A percentile compares a stretch with the other conserved stretches of the same genome.
Evolutionary conservation across 2,113 vertebrate genomes (phyloP).

Genomic region (Erythrocebus patas): DNA sequence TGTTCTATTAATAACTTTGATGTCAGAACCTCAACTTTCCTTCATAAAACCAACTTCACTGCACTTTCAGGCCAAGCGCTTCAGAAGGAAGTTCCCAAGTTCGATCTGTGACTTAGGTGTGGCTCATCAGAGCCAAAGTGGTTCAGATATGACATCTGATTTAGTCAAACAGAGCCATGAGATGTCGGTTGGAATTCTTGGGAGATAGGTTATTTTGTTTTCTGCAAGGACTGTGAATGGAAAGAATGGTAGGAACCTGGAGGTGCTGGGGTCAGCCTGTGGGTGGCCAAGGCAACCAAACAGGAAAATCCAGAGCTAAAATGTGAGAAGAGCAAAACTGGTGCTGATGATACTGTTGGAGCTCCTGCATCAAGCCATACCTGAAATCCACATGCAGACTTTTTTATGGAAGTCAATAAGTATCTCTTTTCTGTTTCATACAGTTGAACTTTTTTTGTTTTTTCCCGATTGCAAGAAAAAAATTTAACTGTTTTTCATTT

Average conservation of each 20-base stretch:
- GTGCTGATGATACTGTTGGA: accelerated
- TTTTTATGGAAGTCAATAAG: neutral
- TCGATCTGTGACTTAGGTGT: neutral
- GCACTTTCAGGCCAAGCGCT: neutral
- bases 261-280: no score
- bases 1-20: no score
- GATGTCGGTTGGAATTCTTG: neutral
- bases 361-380: neutral
- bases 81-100: no score
- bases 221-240: neutral
- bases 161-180: neutral
- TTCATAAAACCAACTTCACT: neutral
- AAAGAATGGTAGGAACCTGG: neutral
- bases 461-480: neutral
- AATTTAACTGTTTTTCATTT: neutral
- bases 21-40: neutral
- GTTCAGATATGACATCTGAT: no score
- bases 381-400: neutral
- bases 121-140: neutral
- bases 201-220: neutral
- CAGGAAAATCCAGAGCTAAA: neutral
- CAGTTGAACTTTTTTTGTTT: neutral
- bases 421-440: neutral
- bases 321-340: neutral
- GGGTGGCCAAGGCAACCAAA: neutral